Percentiles rank a stretch among this genome's conserved stretches.
Evolutionary conservation across 2,888 invertebrate genomes (phyloP).

Genomic region (Ennomos fuscantarius): DNA sequence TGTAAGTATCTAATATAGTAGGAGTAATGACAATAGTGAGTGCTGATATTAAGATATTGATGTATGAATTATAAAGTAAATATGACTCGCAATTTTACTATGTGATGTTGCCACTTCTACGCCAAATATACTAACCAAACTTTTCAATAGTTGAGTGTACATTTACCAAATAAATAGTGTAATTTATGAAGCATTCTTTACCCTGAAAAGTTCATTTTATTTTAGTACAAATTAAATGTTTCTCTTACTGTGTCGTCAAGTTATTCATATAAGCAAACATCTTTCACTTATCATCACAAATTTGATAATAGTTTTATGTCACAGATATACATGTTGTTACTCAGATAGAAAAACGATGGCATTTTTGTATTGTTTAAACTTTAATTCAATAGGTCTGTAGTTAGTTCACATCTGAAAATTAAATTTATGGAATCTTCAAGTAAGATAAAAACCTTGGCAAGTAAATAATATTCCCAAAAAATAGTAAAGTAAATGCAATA

Average conservation of each 20-base stretch:
- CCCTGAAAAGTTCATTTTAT: constrained; percentile 24
- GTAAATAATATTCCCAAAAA: constrained; percentile 12
- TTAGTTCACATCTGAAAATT: too few relatives aligned
- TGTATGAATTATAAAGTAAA: constrained; percentile 30
- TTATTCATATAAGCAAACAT: not conserved
- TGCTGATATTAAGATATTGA: constrained; percentile 39
- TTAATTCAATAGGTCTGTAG: too few relatives aligned
- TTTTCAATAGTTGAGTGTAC: constrained; percentile 45
- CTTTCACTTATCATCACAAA: constrained; percentile 12
- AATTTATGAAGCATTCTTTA: constrained; percentile 36
- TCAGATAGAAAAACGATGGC: too few relatives aligned
- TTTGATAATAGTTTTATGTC: not conserved
- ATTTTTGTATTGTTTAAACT: too few relatives aligned
- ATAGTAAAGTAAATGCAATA: constrained; percentile 23
- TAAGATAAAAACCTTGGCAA: constrained; percentile 17
- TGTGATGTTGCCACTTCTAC: constrained; percentile 52
- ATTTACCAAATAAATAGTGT: constrained; percentile 48
- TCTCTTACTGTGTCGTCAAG: not conserved
- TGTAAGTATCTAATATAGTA: constrained; percentile 38
- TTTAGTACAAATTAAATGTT: constrained; percentile 25
- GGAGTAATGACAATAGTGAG: constrained; percentile 40
- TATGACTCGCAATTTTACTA: constrained; percentile 34
- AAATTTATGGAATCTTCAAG: constrained; percentile 21
- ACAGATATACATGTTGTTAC: not conserved
- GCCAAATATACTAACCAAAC: constrained; percentile 51